Conservation (phyloP, 2,797 vertebrate species). For the Anas bernieri region DNA sequence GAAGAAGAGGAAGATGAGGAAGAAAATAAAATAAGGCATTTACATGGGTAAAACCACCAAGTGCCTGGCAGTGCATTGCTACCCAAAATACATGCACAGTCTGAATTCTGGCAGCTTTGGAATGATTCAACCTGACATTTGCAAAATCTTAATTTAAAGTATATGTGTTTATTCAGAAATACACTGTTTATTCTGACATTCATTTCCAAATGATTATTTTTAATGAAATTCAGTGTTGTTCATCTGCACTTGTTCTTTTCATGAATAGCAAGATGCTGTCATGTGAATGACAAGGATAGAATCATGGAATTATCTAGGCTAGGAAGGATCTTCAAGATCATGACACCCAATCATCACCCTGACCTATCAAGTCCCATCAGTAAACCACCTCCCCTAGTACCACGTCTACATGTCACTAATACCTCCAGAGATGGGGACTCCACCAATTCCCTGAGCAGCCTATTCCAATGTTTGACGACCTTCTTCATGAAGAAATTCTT, state of each 20-base stretch:
- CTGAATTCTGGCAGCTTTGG: background rate
- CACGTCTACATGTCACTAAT: background rate
- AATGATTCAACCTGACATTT: background rate
- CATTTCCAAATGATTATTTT: slow-evolving; percentile 1
- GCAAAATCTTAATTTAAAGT: background rate
- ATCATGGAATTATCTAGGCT: too few relatives aligned
- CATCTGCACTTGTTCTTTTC: background rate
- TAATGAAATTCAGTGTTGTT: background rate
- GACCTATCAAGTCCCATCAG: too few relatives aligned
- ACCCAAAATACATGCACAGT: background rate
- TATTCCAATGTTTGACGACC: background rate
- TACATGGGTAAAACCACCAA: background rate
- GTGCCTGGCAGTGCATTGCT: background rate
- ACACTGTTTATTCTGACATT: background rate
- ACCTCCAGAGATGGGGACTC: background rate
- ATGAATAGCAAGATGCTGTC: background rate
- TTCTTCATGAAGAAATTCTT: background rate
- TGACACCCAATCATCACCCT: too few relatives aligned
- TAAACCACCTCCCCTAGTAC: background rate
- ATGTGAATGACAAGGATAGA: background rate
- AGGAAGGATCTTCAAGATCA: too few relatives aligned
- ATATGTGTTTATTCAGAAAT: background rate
- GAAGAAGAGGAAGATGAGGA: background rate
- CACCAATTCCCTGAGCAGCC: background rate
- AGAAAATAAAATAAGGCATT: background rate